Conservation (phyloP, 2,113 vertebrate species). For the Centropus unirufus region DNA sequence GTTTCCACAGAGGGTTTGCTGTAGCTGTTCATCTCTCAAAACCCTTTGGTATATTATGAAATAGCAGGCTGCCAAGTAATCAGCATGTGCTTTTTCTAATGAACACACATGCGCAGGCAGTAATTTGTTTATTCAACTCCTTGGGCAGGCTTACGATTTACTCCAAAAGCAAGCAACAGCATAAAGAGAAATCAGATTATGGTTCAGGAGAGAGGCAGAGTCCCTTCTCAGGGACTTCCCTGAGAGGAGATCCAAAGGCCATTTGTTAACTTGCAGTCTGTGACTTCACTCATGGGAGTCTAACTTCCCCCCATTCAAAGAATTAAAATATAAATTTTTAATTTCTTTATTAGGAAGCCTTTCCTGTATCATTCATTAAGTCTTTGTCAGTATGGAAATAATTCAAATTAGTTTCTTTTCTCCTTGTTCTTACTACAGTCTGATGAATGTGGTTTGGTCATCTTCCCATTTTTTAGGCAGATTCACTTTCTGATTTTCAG, state of each 20-base stretch:
- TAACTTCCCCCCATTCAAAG: not conserved
- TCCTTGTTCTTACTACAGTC: not conserved
- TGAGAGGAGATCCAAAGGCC: not conserved
- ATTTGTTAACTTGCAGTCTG: fast-evolving
- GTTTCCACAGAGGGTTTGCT: constrained; percentile 42
- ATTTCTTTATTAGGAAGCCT: not conserved
- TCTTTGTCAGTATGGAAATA: not conserved
- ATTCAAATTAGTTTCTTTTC: constrained; percentile 47
- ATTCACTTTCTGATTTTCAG: constrained; percentile 58
- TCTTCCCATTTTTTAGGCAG: constrained; percentile 28
- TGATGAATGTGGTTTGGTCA: constrained; percentile 33
- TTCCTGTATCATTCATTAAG: not conserved
- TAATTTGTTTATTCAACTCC: constrained; percentile 50
- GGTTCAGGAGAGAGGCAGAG: not conserved
- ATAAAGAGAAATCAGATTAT: not conserved
- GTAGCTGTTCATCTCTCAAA: constrained; percentile 44
- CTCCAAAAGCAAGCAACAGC: constrained; percentile 6
- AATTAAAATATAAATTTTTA: not conserved
- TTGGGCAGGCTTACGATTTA: not conserved
- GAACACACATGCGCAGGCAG: not conserved
- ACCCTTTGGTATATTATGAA: constrained; percentile 49
- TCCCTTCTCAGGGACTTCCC: not conserved
- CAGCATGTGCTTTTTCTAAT: constrained; percentile 10
- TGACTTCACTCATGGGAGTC: not conserved
- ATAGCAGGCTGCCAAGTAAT: constrained; percentile 52